These are phyloP conservation scores for Dicrurus megarhynchus DNA, from an alignment of 2,113 vertebrate genomes.

Conservation along the genomic window DNA sequence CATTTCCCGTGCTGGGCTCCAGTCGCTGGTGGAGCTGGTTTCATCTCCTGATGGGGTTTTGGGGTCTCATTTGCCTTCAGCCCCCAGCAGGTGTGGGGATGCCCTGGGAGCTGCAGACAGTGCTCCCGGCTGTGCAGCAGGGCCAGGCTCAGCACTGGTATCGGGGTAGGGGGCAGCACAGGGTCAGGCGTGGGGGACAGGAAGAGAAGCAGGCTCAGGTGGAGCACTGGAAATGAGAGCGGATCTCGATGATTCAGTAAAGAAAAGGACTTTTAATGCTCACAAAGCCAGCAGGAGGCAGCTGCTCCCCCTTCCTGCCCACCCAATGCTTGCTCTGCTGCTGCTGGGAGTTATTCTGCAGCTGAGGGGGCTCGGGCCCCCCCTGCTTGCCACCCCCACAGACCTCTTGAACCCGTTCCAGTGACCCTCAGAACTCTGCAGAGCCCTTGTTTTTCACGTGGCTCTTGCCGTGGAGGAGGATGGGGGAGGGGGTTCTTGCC, in stretches of 20 bases:
- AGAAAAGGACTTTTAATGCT: neutral
- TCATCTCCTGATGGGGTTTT: neutral
- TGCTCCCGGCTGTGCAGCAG: rapidly evolving
- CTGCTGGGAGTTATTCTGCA: neutral
- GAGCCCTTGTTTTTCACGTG: neutral
- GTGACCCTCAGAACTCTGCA: neutral
- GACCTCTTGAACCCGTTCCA: neutral
- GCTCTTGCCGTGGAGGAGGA: neutral
- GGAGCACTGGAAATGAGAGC: neutral
- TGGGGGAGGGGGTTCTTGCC: neutral
- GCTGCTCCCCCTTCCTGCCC: neutral
- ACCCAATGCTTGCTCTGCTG: rapidly evolving
- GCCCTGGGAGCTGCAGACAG: neutral
- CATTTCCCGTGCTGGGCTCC: rapidly evolving
- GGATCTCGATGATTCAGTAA: neutral
- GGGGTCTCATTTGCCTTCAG: neutral
- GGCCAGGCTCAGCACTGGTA: neutral
- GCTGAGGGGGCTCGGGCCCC: rapidly evolving
- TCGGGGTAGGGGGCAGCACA: rapidly evolving
- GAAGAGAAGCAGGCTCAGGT: neutral
- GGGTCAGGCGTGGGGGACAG: neutral
- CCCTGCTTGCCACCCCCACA: rapidly evolving
- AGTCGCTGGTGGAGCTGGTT: rapidly evolving
- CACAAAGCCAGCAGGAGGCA: neutral
- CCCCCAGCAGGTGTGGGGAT: neutral